Percentiles rank a stretch among this genome's conserved stretches.
Evolutionary conservation across 2,797 vertebrate genomes (phyloP).

Genomic region (Somateria mollissima): DNA sequence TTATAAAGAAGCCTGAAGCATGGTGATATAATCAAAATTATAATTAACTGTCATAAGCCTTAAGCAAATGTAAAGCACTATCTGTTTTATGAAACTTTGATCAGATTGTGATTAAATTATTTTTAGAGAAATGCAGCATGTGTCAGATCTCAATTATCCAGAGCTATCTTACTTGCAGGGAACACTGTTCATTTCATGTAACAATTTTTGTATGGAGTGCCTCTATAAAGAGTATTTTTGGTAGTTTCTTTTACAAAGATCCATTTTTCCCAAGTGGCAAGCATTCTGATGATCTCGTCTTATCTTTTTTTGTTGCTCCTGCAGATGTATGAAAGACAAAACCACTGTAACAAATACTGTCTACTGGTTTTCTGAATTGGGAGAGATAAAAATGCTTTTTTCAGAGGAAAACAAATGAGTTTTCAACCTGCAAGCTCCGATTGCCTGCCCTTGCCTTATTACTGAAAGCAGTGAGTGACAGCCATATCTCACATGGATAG

Average conservation of each 20-base stretch:
- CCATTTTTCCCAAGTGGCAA: neutral
- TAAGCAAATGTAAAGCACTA: slow-evolving; percentile 59
- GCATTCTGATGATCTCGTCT: neutral
- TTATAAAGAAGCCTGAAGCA: slow-evolving; percentile 51
- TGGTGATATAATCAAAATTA: slow-evolving; percentile 63
- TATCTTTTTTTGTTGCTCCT: neutral
- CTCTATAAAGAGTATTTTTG: neutral
- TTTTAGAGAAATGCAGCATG: slow-evolving; percentile 12
- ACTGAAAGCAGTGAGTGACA: neutral
- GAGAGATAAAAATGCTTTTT: neutral
- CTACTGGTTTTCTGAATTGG: neutral
- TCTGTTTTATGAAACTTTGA: slow-evolving; percentile 62
- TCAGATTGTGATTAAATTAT: slow-evolving; percentile 51
- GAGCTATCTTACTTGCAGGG: slow-evolving; percentile 1
- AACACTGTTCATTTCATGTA: neutral
- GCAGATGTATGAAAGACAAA: neutral
- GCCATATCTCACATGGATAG: rapidly evolving
- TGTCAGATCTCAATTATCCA: slow-evolving; percentile 56
- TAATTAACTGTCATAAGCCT: slow-evolving; percentile 63
- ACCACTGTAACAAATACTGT: neutral
- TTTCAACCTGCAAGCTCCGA: neutral
- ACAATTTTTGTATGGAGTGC: neutral
- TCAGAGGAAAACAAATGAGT: neutral
- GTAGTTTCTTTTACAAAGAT: neutral
- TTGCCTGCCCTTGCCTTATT: neutral